Evolutionary conservation across 2,888 invertebrate species (phyloP), one percentile per base, ranked within the genome.

Genomic region (Hypolimnas misippus): DNA sequence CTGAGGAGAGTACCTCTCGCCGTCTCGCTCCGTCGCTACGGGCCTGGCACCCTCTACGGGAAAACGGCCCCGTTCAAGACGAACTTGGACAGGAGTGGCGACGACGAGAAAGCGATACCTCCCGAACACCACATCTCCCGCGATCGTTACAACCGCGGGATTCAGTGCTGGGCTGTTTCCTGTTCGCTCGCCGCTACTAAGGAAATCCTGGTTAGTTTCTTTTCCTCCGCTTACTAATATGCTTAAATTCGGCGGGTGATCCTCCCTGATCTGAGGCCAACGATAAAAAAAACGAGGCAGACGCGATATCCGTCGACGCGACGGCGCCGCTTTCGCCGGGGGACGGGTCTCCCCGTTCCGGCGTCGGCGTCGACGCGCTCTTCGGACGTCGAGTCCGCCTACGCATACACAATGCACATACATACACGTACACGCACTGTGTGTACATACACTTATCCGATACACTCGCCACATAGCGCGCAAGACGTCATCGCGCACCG

Each of bases 211-310:
- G 80, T 82, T 80, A 80, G 81, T 70, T 68, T 70, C 93, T 94
- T 94, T 94, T 94, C 94, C 94, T 93, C 93, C 93, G 93, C 93
- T 93, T 92, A 94, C 81, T 94, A 86, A 94, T 94, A 94, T 94
- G 94, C 94, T 33, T 33, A 33, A 33, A 33, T 33, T 33, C 33
- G 33, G 33, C 33, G 33, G 33, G 33, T 33, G 33, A 75, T 84
- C 87, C 81, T 79, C 75, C 82, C 83, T 87, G 77, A 81, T 83
- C 82, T 82, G 86, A 87, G 86, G 87, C 85, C 84, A 80, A 76
- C 76, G 70, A 71, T 70, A 72, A 33, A 33, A 33, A 33, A 33
- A 33, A 68, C 33, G 33, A 33, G 33, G 33, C 71, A 73, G 69
- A 71, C 70, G 46, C 71, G 65, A 73, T 72, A 75, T 75, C 72